These are phyloP conservation scores for Sweltsa coloradensis DNA, from an alignment of 1,140 invertebrate species.

Conservation along the genomic window DNA sequence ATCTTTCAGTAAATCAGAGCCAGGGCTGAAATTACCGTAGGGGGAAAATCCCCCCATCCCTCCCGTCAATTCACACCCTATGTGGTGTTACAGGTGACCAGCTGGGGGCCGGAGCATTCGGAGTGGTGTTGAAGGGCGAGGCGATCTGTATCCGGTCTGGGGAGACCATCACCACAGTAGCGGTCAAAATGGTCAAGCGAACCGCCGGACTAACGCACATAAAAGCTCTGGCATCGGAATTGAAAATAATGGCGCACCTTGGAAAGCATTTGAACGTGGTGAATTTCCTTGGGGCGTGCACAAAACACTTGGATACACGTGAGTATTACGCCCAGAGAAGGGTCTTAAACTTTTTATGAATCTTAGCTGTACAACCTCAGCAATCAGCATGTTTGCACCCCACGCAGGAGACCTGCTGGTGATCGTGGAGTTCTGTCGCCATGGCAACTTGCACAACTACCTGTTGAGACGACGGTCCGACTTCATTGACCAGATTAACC, in stretches of 20 bases:
- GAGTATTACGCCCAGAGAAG: conserved; percentile 25
- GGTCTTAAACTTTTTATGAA: no score
- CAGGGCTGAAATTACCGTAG: no score
- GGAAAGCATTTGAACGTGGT: conserved; percentile 91
- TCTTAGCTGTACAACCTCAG: no score
- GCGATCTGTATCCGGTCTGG: conserved; percentile 60
- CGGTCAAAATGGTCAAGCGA: conserved; percentile 77
- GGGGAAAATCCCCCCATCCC: no score
- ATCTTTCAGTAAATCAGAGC: no score
- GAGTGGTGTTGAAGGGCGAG: conserved; percentile 80
- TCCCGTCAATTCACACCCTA: no score
- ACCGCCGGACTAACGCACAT: conserved; percentile 60
- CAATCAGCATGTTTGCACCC: no score
- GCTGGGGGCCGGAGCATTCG: conserved; percentile 84
- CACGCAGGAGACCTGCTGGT: conserved; percentile 69
- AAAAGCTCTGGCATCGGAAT: conserved; percentile 71
- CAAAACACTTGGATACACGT: conserved; percentile 82
- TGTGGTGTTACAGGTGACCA: conserved; percentile 49
- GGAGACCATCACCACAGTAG: conserved; percentile 57
- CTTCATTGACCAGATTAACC: conserved; percentile 71
- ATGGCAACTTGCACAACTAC: conserved; percentile 82
- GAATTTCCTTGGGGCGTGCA: conserved; percentile 86
- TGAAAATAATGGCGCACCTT: conserved; percentile 92
- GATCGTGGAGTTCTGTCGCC: conserved; percentile 87
- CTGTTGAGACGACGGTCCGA: conserved; percentile 58